A percentile compares a stretch with the other conserved stretches of the same genome.
Evolutionary conservation across 1,140 invertebrate genomes (phyloP).

Genomic region (Cotesia vestalis): DNA sequence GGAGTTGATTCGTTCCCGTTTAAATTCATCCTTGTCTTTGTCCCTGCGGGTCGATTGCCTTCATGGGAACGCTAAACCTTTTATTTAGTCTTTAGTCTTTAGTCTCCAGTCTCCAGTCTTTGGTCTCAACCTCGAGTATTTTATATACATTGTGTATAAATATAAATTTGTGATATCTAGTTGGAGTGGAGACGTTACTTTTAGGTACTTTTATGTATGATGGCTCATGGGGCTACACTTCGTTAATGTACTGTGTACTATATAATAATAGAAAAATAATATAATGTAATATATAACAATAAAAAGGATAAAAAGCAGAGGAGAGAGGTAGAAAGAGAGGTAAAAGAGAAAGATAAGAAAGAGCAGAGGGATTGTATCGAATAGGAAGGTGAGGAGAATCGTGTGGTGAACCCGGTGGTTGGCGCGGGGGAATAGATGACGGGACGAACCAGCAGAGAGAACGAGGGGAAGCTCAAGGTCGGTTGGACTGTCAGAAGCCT

Average conservation of each 20-base stretch:
- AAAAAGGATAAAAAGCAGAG: not conserved
- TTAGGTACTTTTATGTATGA: too few species aligned
- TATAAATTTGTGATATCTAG: too few species aligned
- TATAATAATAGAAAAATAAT: too few species aligned
- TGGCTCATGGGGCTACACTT: too few species aligned
- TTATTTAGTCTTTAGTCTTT: too few species aligned
- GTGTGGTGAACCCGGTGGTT: conserved; percentile 14
- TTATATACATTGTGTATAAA: not conserved
- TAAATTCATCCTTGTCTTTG: conserved; percentile 49
- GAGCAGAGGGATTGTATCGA: not conserved
- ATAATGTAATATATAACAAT: not conserved
- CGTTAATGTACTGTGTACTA: too few species aligned
- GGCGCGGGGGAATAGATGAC: conserved; percentile 14
- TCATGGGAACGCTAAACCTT: conserved; percentile 15
- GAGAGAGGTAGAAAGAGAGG: not conserved
- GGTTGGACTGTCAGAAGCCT: conserved; percentile 42
- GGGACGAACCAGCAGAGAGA: conserved; percentile 12
- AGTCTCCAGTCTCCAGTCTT: not conserved
- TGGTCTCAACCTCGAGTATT: not conserved
- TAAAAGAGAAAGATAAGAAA: conserved; percentile 7
- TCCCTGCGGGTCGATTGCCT: conserved; percentile 1
- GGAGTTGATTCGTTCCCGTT: conserved; percentile 56
- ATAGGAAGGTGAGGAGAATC: conserved; percentile 23
- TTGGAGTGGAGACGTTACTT: too few species aligned
- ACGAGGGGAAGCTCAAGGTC: conserved; percentile 42